Evolutionary conservation across 1,140 invertebrate genomes (phyloP), one percentile per base, ranked within the genome.

Genomic region (Marisa cornuarietis): DNA sequence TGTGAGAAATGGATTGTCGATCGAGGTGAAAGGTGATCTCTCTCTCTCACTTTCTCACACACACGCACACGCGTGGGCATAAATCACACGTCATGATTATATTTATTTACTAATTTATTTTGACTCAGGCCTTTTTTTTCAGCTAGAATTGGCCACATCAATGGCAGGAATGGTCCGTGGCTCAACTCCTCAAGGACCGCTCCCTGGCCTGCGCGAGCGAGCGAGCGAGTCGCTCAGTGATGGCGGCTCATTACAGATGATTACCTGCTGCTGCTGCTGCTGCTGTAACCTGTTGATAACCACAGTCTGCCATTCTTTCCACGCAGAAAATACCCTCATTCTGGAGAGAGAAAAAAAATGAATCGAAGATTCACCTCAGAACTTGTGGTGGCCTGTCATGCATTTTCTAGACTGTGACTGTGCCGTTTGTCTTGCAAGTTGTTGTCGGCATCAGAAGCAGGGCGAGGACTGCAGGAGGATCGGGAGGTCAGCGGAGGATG

Each of bases 141-240:
- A 71, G 49, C 69, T 31, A 71, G 18, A 31, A 42, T 8, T 52
- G 31, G 14, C n/a, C n/a, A n/a, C n/a, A n/a, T n/a, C n/a, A n/a
- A n/a, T n/a, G n/a, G n/a, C n/a, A n/a, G n/a, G n/a, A n/a, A n/a
- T n/a, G n/a, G n/a, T n/a, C n/a, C n/a, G n/a, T n/a, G n/a, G n/a
- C n/a, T n/a, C n/a, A n/a, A n/a, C n/a, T n/a, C n/a, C n/a, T n/a
- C 61, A 49, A 24, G 18, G 26, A 18, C 61, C 22, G 42, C 31
- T 54, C n/a, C 24, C 72, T 42, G 61, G 54, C 49, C 14, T 76
- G 74, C 74, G 74, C 61, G 74, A 65, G 74, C 74, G 20, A 65
- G 74, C 61, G 54, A 8, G 52, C 52, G 52, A 14, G 8, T 14
- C 52, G 16, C 62, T 76, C 74, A 22, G 22, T 63, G 49, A 76